Evolutionary conservation across 1,140 invertebrate genomes (phyloP), one percentile per base, ranked within the genome.

Genomic region (Trinorchestia longiramus): DNA sequence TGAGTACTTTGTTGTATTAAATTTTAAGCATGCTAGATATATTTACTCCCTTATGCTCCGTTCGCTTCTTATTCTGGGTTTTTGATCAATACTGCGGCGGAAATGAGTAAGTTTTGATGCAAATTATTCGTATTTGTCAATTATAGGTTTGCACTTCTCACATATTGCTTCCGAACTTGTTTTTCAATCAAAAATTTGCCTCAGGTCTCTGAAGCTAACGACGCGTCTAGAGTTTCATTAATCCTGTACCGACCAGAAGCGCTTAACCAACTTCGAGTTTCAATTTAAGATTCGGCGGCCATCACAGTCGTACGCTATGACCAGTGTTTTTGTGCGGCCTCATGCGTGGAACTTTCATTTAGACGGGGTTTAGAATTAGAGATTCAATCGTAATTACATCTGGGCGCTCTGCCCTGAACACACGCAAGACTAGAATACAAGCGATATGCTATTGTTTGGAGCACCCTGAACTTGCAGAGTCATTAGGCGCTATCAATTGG

Each of bases 331-430:
- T 90, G 88, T 42, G 88, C 15, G 88, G 43, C 88, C 88, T 90
- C 88, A 90, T 90, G 88, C 88, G 17, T 77, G 62, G 62, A 90
- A 41, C 88, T 90, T 90, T 90, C 88, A 90, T 90, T 90, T 90
- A 15, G 88, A 90, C 28, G 88, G 41, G 41, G 43, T 42, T 90
- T 90, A 90, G 42, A 94, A 94, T 94, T 94, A 40, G 47, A 94
- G 92, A 94, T 94, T 94, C 92, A 94, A 94, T 94, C 92, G 43
- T 94, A 94, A 94, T 94, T 94, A 94, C 92, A 94, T 94, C 92
- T 94, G 43, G 15, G 40, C 43, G 92, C 41, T 23, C 41, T 8
- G 41, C 40, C 43, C 41, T 94, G 92, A 94, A 43, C 92, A 47
- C 92, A 47, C 92, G 62, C 62, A 77, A 44, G 44, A 43, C 44